phyloP scores from a whole-genome alignment of 2,888 invertebrate species.

The Linnaemya tessellans region DNA sequence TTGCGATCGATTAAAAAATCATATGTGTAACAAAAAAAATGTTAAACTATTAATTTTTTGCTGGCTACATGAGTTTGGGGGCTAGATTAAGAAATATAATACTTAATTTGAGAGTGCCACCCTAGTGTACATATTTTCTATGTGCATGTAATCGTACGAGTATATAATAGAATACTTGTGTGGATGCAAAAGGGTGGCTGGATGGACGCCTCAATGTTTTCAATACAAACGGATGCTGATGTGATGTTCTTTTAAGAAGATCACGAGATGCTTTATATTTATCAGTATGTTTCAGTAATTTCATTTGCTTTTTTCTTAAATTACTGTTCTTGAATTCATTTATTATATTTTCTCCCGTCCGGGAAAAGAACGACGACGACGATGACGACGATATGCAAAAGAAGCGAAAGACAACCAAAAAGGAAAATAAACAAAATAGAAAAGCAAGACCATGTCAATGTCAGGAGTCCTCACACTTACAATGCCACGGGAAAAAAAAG shows the following conservation, averaged over 20 bases:
- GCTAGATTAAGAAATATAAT: no score
- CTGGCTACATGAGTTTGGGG: no score
- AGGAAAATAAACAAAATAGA: conserved; percentile 69
- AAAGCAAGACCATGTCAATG: conserved; percentile 73
- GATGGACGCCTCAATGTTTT: conserved; percentile 58
- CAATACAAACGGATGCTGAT: neutral
- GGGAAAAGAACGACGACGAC: conserved; percentile 59
- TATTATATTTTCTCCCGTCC: conserved; percentile 20
- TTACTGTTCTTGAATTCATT: neutral
- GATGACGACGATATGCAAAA: conserved; percentile 63
- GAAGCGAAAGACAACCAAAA: conserved; percentile 35
- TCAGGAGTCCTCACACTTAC: conserved; percentile 72
- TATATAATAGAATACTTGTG: neutral
- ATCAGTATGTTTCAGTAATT: conserved; percentile 23
- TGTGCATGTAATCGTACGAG: no score
- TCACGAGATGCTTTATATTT: neutral
- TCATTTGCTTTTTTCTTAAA: neutral
- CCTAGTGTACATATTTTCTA: neutral
- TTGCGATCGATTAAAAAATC: no score
- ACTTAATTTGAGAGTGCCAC: neutral
- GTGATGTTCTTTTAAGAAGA: conserved; percentile 7
- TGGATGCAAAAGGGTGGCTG: conserved; percentile 40
- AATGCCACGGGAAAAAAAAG: conserved; percentile 14
- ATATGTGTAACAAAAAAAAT: no score
- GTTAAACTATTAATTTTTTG: no score